Evolutionary conservation across 2,888 invertebrate genomes (phyloP).

Genomic region (Biston betularia): DNA sequence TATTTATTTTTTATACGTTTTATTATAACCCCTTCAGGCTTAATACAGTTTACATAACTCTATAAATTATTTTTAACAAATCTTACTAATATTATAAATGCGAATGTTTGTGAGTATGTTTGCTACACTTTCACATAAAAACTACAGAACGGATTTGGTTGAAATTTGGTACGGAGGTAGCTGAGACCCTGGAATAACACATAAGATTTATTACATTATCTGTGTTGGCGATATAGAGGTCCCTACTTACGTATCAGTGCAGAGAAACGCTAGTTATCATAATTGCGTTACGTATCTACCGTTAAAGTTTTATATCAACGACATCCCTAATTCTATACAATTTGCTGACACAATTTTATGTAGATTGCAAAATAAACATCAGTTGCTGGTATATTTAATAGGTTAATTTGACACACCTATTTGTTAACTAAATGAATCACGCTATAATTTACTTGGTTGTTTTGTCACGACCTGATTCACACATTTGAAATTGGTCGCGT

Average conservation of each 20-base stretch:
- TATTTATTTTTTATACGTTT: too few relatives aligned
- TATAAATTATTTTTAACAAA: too few relatives aligned
- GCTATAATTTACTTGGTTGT: constrained; percentile 7
- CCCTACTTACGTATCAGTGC: not conserved
- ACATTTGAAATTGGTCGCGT: not conserved
- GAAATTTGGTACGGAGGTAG: too few relatives aligned
- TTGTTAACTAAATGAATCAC: constrained; percentile 24
- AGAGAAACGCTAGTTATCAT: not conserved
- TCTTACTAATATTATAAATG: too few relatives aligned
- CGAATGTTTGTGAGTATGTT: too few relatives aligned
- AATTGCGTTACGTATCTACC: constrained; percentile 5
- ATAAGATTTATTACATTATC: too few relatives aligned
- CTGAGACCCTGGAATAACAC: too few relatives aligned
- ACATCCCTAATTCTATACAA: constrained; percentile 29
- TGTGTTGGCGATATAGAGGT: not conserved
- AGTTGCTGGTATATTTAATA: constrained; percentile 18
- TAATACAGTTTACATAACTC: too few relatives aligned
- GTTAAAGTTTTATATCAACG: constrained; percentile 9
- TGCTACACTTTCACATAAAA: too few relatives aligned
- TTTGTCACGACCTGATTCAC: constrained; percentile 32
- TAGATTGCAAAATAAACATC: constrained; percentile 39
- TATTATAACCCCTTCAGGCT: too few relatives aligned
- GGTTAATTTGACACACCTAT: constrained; percentile 24
- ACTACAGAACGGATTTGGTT: too few relatives aligned
- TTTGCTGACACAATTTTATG: constrained; percentile 42